A percentile compares a stretch with the other conserved stretches of the same genome.
Evolutionary conservation across 2,113 vertebrate genomes (phyloP).

Genomic region (Prunella himalayana): DNA sequence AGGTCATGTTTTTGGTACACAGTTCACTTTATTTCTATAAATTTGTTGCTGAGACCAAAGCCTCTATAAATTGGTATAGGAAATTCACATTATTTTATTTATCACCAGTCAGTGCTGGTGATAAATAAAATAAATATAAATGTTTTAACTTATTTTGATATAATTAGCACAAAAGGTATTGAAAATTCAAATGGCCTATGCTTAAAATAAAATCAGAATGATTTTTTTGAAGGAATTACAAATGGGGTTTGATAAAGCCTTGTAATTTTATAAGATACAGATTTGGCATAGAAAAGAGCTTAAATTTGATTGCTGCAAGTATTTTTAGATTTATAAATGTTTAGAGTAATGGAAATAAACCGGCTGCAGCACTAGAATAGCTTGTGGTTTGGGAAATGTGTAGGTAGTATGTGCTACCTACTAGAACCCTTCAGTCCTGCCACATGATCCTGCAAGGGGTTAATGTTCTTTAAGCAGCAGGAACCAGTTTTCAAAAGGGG

Average conservation of each 20-base stretch:
- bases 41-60: background rate
- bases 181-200: background rate
- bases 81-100: background rate
- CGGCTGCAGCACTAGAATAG: background rate
- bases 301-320: background rate
- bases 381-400: background rate
- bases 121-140: background rate
- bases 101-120: background rate
- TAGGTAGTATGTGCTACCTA: background rate
- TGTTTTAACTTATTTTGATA: background rate
- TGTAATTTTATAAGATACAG: background rate
- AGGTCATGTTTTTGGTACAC: background rate
- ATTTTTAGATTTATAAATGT: background rate
- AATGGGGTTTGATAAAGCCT: background rate
- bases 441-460: background rate
- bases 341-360: background rate
- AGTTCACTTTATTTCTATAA: background rate
- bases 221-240: background rate
- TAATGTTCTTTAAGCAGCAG: background rate
- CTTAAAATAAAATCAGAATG: background rate
- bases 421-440: background rate
- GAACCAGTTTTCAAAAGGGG: background rate
- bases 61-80: background rate
- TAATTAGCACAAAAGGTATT: background rate
- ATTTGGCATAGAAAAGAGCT: background rate